Percentiles rank a stretch among this genome's conserved stretches.
These are phyloP conservation scores for Ruditapes philippinarum DNA, from an alignment of 1,140 invertebrate species.

Conservation along the genomic window DNA sequence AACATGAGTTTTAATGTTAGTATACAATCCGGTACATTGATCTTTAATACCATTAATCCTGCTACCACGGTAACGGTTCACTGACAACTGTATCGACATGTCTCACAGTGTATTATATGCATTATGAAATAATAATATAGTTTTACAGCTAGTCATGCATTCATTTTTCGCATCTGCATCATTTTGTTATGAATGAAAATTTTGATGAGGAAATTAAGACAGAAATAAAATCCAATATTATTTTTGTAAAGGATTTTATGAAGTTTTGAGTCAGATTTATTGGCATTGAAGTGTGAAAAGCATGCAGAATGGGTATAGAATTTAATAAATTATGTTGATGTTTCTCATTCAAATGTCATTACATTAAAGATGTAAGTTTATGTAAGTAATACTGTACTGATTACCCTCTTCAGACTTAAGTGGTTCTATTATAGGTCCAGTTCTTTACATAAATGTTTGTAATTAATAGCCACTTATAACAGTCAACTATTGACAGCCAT, in stretches of 20 bases:
- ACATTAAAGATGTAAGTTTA: background rate
- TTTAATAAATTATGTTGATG: background rate
- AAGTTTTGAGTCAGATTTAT: too few relatives aligned
- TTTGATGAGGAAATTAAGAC: too few relatives aligned
- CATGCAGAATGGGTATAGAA: too few relatives aligned
- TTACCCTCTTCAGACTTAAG: background rate
- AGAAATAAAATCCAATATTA: too few relatives aligned
- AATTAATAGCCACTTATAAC: slow-evolving; percentile 2
- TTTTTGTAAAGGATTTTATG: too few relatives aligned
- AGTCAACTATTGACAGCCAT: background rate
- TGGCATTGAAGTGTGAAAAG: too few relatives aligned
- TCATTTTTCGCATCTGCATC: too few relatives aligned
- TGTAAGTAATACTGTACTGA: background rate
- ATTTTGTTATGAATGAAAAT: too few relatives aligned
- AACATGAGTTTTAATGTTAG: background rate
- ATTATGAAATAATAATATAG: background rate
- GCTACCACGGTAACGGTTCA: background rate
- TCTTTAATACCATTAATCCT: background rate
- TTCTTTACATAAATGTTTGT: background rate
- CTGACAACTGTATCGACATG: background rate
- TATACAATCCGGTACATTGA: background rate
- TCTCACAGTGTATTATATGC: background rate
- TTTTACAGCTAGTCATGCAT: background rate
- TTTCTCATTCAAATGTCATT: background rate
- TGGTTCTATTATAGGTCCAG: background rate